Evolutionary conservation across 23 tunicate genomes (phyloP), one percentile per base, ranked within the genome.

Genomic region (Clavelina lepadiformis): DNA sequence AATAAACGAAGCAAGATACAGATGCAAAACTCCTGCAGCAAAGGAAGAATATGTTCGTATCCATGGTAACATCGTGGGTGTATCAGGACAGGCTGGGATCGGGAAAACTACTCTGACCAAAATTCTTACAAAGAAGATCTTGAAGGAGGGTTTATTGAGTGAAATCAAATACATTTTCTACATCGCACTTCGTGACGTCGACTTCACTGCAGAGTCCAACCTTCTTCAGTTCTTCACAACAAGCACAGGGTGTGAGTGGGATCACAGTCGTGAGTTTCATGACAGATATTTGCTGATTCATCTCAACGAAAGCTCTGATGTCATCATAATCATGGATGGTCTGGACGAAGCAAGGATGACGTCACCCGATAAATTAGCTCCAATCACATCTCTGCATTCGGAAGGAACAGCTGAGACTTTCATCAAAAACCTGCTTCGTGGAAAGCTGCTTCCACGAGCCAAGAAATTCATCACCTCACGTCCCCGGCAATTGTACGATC

Each of bases 11-110:
- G n/a, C n/a, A n/a, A n/a, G n/a, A n/a, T n/a, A n/a, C n/a, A n/a
- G n/a, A n/a, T 52, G 58, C 58, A 52, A 8, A 26, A 58, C 65
- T 28, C n/a, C 6, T 7, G 65, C 30, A 23, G 65, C 65, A 58
- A 24, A 58, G n/a, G 65, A 27, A 28, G 31, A 58, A 29, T 58
- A 23, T n/a, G n/a, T 23, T 36, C 35, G 8, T 4, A 28, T 23
- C 11, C 65, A 58, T 58, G 65, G 65, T 5, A 58, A 58, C 21
- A 28, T 58, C 5, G 65, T 58, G 11, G 65, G 35, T 25, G 65
- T 58, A 24, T 7, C n/a, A 29, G 65, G 65, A 13, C 65, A 58
- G 35, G 65, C 65, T 58, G 65, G 65, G 3, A 58, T 58, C 5
- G 65, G 65, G 6, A 58, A 58, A 58, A 58, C 65, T 5, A 58